Percentiles rank a stretch among this genome's conserved stretches.
Evolutionary conservation across 2,797 vertebrate genomes (phyloP).

Genomic region (Cirrhinus mrigala): DNA sequence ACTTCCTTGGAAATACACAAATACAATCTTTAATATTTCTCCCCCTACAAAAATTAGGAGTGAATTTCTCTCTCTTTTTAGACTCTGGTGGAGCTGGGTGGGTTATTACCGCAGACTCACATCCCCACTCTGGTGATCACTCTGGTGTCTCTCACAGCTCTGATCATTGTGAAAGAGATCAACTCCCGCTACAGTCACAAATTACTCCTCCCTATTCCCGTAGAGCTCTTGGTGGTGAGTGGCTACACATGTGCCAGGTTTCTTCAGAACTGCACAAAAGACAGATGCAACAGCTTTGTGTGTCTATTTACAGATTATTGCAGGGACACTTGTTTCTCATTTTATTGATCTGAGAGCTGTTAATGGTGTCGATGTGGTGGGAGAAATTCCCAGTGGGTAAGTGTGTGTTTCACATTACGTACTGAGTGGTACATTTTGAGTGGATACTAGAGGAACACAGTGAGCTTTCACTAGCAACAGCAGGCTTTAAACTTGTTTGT

Average conservation of each 20-base stretch:
- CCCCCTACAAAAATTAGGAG: not conserved
- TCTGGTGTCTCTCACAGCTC: conserved; percentile 79
- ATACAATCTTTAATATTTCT: not conserved
- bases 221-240: conserved; percentile 86
- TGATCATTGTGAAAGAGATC: conserved; percentile 85
- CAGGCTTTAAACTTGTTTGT: not conserved
- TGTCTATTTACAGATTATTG: conserved; percentile 70
- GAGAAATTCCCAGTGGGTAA: conserved; percentile 89
- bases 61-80: conserved; percentile 61
- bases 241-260: not conserved
- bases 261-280: not conserved
- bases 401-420: conserved; percentile 59
- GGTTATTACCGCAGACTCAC: conserved; percentile 78
- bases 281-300: not conserved
- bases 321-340: conserved; percentile 85
- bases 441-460: not conserved
- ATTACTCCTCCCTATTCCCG: conserved; percentile 87
- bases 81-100: conserved; percentile 84
- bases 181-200: conserved; percentile 79
- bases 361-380: conserved; percentile 84
- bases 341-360: conserved; percentile 70
- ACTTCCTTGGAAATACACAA: not conserved
- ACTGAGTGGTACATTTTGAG: not conserved
- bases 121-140: conserved; percentile 83
- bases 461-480: not conserved